Evolutionary conservation across 2,888 invertebrate species (phyloP), one percentile per base, ranked within the genome.

Genomic region (Lissonota sp.): DNA sequence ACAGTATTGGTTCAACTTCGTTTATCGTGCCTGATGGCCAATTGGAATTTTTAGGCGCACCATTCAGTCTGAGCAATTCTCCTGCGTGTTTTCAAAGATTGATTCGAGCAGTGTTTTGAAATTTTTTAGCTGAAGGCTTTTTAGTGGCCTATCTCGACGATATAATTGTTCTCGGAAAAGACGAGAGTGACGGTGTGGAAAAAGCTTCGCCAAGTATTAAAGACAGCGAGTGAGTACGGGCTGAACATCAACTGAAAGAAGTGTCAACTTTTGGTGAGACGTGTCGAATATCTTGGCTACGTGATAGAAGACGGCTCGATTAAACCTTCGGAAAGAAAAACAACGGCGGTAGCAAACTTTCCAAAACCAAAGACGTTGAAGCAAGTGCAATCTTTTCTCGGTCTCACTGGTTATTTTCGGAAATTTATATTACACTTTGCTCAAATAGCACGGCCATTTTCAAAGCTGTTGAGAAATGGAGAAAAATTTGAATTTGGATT

Each of bases 381-480:
- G 37, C 37, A 57, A 37, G 10, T 37, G 0, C 26, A 37, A n/a
- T 8, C 10, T 2, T 57, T 57, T 10, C 7, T 57, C 5, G 57
- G 57, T 0, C 7, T 57, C 37, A 10, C 57, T 3, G 57, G 37
- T 5, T 57, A 37, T 26, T 57, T 57, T 14, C n/a, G 37, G 8
- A 57, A 37, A 8, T 57, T 57, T 8, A 37, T 57, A 10, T 37
- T 37, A 26, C 37, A 37, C 3, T 57, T 57, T 8, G 10, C 26
- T 7, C 3, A 7, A 3, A 57, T 1, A 7, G 37, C 37, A 14
- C 26, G 26, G 3, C 37, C 10, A 37, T 26, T 57, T 5, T 37
- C 37, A 57, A 26, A 57, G 37, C n/a, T 57, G 10, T 6, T 57
- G 8, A 57, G 57, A 37, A 26, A 57, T n/a, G 57, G 57, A 4